A percentile compares a stretch with the other conserved stretches of the same genome.
phyloP scores from a whole-genome alignment of 2,797 vertebrate genomes.

The Alosa sapidissima region DNA sequence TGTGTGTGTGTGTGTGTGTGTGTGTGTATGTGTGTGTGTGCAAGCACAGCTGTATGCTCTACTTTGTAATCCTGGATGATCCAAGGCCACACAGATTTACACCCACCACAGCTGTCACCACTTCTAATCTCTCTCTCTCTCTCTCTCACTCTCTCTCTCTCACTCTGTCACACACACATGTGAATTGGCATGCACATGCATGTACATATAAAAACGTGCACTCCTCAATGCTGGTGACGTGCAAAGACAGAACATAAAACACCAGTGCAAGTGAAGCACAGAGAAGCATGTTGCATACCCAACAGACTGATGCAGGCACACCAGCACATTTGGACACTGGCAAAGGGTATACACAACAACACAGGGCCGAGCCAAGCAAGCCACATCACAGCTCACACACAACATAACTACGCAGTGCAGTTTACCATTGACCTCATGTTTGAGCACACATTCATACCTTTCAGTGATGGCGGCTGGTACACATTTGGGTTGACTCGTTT shows the following conservation, averaged over 20 bases:
- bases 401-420: background rate
- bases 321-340: background rate
- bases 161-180: conserved; percentile 5
- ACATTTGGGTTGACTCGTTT: conserved; percentile 87
- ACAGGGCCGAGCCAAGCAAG: background rate
- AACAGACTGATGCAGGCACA: background rate
- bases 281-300: background rate
- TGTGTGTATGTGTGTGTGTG: conserved; percentile 35
- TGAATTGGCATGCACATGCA: conserved; percentile 3
- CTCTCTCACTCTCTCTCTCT: background rate
- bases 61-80: conserved; percentile 79
- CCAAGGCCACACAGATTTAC: conserved; percentile 75
- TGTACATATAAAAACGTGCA: background rate
- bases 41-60: conserved; percentile 67
- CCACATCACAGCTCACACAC: background rate
- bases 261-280: background rate
- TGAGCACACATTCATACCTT: conserved; percentile 75
- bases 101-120: conserved; percentile 76
- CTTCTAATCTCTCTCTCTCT: conserved; percentile 67
- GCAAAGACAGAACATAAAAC: background rate
- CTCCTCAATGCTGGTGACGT: background rate
- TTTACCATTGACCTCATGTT: background rate
- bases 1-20: conserved; percentile 29
- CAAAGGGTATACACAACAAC: background rate
- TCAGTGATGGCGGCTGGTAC: conserved; percentile 94